These are phyloP conservation scores for Seison nebaliae DNA, from an alignment of 1,140 invertebrate genomes.

Conservation along the genomic window DNA sequence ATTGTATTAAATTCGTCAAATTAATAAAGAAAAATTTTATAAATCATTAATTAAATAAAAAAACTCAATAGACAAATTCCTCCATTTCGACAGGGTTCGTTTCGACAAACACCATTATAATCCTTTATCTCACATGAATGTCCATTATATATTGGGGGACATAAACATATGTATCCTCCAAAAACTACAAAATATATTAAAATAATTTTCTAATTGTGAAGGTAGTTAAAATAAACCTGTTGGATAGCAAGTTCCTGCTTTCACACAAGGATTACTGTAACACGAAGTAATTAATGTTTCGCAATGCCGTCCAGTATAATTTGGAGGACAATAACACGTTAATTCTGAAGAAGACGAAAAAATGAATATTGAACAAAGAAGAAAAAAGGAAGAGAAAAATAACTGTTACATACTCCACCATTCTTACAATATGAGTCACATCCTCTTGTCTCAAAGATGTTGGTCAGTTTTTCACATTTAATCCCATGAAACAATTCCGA, in stretches of 20 bases:
- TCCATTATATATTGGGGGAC: constrained; percentile 15
- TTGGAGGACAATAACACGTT: constrained; percentile 44
- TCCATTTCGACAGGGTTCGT: constrained; percentile 9
- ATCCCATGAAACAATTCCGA: no score
- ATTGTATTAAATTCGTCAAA: no score
- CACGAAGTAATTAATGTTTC: constrained; percentile 52
- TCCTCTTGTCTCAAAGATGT: no score
- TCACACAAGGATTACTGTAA: constrained; percentile 44
- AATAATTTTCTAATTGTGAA: no score
- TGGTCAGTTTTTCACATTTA: no score
- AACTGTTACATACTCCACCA: no score
- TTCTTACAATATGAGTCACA: no score
- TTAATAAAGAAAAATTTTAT: no score
- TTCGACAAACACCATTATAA: constrained; percentile 29
- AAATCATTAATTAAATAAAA: no score
- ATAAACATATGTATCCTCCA: constrained; percentile 33
- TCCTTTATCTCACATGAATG: constrained; percentile 9
- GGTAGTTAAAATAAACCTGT: constrained; percentile 20
- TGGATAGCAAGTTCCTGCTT: constrained; percentile 13
- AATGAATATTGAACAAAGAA: no score
- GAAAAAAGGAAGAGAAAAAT: no score
- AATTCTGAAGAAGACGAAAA: no score
- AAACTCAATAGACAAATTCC: constrained; percentile 39
- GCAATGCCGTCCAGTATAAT: constrained; percentile 49
- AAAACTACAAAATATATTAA: constrained; percentile 44